Conservation (phyloP, 2,888 invertebrate species). For the Hemistola chrysoprasaria region DNA sequence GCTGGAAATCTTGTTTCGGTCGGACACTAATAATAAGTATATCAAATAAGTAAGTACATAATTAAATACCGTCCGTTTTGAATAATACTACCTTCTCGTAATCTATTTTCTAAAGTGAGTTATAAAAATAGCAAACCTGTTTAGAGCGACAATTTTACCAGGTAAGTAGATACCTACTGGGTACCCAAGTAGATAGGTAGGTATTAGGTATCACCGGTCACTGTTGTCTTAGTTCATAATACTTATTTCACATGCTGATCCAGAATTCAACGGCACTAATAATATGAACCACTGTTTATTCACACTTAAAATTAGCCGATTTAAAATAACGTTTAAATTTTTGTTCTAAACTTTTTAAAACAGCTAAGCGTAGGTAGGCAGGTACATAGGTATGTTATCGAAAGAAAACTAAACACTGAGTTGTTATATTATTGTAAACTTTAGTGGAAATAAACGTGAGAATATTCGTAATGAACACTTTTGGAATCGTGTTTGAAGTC, state of each 20-base stretch:
- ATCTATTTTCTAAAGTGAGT: no score
- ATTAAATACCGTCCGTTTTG: no score
- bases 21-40: no score
- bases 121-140: no score
- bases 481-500: conserved; percentile 45
- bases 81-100: no score
- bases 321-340: conserved; percentile 17
- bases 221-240: no score
- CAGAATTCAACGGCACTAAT: conserved; percentile 56
- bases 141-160: no score
- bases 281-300: conserved; percentile 26
- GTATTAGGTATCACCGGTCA: no score
- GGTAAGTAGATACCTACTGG: no score
- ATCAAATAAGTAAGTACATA: no score
- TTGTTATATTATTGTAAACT: conserved; percentile 26
- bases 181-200: no score
- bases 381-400: conserved; percentile 23
- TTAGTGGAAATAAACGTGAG: conserved; percentile 32
- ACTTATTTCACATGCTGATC: conserved; percentile 35
- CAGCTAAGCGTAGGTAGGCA: conserved; percentile 38
- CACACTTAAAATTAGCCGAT: conserved; percentile 21
- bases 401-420: conserved; percentile 14
- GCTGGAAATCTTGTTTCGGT: no score
- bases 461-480: conserved; percentile 36
- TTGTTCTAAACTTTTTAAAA: conserved; percentile 25